Base-by-base conservation (phyloP, 2,888 invertebrate species). In the Sabatieria punctata region DNA sequence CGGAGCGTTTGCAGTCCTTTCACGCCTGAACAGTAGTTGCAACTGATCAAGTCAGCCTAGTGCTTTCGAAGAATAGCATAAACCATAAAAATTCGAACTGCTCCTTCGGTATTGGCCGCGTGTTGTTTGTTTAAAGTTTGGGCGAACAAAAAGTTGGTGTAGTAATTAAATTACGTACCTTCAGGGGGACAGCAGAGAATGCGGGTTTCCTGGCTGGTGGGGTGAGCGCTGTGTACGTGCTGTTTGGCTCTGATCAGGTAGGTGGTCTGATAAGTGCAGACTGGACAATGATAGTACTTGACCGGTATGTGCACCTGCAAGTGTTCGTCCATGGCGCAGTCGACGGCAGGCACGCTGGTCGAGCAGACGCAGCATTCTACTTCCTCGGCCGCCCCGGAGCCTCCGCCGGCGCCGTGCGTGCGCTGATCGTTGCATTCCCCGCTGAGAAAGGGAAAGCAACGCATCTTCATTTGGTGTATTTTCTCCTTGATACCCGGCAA, bases 381-480 rank as follows among this genome's bases (percentile, higher is more conserved):
- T 13, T 6, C 15, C 26, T n/a, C 19, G n/a, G 3, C 30, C 4
- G 4, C 4, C 15, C 11, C 26, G 18, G 4, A 13, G 6, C 4
- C 27, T 24, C 21, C 26, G 3, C 26, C 41, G 18, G 18, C 27
- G 13, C 18, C 38, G 18, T 15, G 6, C 13, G 6, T 37, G 38
- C 18, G 6, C 3, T 23, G 3, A 6, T 39, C 21, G n/a, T 22
- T 24, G 3, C 21, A 8, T 18, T 4, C 21, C 15, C 21, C 19
- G 18, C 44, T n/a, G 19, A 43, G 13, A 23, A 47, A 47, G 4
- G 45, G 45, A 27, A 48, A 48, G 47, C 48, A 48, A 3, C 18
- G 2, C 19, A 40, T n/a, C 27, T 48, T 48, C 13, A 45, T 24
- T 3, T 4, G n/a, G 11, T 18, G 24, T 18, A 48, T 48, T n/a